Conservation (phyloP, 2,888 invertebrate species). For the Sphaerophoria taeniata region DNA sequence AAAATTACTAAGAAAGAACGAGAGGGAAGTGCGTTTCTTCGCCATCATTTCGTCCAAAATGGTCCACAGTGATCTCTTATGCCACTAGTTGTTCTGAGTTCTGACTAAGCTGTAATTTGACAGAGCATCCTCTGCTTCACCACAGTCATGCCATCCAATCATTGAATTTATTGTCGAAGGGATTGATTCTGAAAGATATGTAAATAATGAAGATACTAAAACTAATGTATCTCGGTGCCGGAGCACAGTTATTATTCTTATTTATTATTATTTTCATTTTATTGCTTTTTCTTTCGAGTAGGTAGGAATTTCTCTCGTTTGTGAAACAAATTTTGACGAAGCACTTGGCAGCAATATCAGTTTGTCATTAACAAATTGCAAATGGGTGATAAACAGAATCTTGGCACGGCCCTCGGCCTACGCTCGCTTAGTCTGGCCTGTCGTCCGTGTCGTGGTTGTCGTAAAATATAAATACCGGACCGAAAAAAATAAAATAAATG, state of each 20-base stretch:
- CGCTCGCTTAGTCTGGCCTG: not conserved
- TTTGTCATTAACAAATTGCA: conserved; percentile 68
- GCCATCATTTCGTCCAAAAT: too few species aligned
- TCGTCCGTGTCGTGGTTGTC: not conserved
- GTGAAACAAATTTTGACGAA: conserved; percentile 51
- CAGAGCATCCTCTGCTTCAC: not conserved
- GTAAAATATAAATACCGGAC: not conserved
- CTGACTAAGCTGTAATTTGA: too few species aligned
- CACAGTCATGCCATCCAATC: conserved; percentile 20
- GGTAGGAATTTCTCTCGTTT: not conserved
- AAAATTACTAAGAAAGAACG: too few species aligned
- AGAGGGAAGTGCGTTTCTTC: too few species aligned
- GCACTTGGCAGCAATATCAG: conserved; percentile 64
- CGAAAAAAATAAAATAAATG: not conserved
- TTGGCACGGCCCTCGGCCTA: conserved; percentile 35
- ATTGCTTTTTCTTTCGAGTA: conserved; percentile 11
- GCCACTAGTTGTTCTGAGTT: too few species aligned
- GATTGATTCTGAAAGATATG: conserved; percentile 54
- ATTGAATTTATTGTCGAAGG: conserved; percentile 59
- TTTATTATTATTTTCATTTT: conserved; percentile 29
- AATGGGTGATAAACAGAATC: conserved; percentile 47
- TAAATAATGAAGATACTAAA: conserved; percentile 66
- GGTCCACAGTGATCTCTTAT: too few species aligned
- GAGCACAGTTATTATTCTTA: conserved; percentile 43
- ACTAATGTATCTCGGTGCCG: conserved; percentile 62